Evolutionary conservation across 2,797 vertebrate genomes (phyloP).

Genomic region (Alcedo atthis): DNA sequence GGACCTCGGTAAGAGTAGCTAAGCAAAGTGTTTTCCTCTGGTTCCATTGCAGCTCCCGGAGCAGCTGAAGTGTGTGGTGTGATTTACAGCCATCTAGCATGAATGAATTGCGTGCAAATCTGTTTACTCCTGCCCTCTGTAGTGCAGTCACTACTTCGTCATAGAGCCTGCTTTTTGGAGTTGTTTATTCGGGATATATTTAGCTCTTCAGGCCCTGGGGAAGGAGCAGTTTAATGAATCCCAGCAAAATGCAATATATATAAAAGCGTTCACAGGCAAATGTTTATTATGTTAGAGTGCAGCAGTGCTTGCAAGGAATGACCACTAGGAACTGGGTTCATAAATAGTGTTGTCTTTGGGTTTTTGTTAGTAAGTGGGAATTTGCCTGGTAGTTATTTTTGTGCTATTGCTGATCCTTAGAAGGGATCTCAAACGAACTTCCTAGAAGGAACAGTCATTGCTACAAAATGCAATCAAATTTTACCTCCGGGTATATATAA

Average conservation of each 20-base stretch:
- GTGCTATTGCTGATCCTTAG: not conserved
- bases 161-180: slow-evolving; percentile 36
- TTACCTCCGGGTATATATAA: not conserved
- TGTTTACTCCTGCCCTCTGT: slow-evolving; percentile 71
- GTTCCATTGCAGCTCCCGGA: not conserved
- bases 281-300: not conserved
- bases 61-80: slow-evolving; percentile 14
- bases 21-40: slow-evolving; percentile 11
- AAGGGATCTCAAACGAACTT: not conserved
- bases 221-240: not conserved
- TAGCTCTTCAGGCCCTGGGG: slow-evolving; percentile 11
- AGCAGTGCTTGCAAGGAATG: not conserved
- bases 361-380: not conserved
- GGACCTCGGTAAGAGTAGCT: not conserved
- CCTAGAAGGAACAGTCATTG: not conserved
- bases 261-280: not conserved
- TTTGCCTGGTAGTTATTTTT: not conserved
- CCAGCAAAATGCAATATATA: not conserved
- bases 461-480: not conserved
- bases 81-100: slow-evolving; percentile 51
- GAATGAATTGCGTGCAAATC: slow-evolving; percentile 65
- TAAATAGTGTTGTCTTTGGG: not conserved
- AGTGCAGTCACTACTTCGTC: slow-evolving; percentile 62
- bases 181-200: slow-evolving; percentile 57
- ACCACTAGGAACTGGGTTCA: not conserved